Percentiles rank a stretch among this genome's conserved stretches.
phyloP scores from a whole-genome alignment of 2,888 invertebrate genomes.

The Cheilosia soror region DNA sequence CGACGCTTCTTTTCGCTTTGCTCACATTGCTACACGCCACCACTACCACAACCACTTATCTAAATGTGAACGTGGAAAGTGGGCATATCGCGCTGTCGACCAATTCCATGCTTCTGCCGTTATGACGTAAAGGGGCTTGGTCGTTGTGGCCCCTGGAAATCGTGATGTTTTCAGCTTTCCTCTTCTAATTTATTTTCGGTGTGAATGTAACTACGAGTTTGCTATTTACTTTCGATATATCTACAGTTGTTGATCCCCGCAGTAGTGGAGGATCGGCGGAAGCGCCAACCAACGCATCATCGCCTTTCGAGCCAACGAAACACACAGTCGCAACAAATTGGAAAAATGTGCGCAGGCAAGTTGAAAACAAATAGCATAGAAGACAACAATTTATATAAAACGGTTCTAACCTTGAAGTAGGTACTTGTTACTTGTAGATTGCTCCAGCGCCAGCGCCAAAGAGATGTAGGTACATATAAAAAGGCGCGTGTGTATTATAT shows the following conservation, averaged over 20 bases:
- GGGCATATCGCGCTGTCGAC: constrained; percentile 51
- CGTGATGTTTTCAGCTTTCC: constrained; percentile 2
- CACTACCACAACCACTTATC: background rate
- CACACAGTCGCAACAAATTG: background rate
- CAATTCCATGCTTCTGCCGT: constrained; percentile 38
- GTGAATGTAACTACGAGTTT: constrained; percentile 3
- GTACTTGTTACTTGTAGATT: background rate
- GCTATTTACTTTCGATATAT: constrained; percentile 4
- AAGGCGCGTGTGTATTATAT: too few relatives aligned
- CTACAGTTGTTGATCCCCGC: background rate
- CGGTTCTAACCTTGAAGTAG: constrained; percentile 7
- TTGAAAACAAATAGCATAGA: constrained; percentile 3
- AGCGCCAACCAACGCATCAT: background rate
- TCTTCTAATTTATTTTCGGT: constrained; percentile 8
- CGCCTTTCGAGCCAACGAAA: background rate
- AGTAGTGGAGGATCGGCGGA: background rate
- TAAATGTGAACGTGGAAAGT: background rate
- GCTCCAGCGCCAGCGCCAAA: background rate
- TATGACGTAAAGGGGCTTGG: constrained; percentile 72
- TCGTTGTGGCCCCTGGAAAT: constrained; percentile 50
- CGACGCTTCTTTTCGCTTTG: too few relatives aligned
- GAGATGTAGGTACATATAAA: background rate
- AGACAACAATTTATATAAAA: constrained; percentile 7
- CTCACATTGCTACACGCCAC: too few relatives aligned
- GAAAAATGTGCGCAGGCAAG: background rate